Evolutionary conservation across 2,888 invertebrate species (phyloP).

Genomic region (Caenorhabditis becei): DNA sequence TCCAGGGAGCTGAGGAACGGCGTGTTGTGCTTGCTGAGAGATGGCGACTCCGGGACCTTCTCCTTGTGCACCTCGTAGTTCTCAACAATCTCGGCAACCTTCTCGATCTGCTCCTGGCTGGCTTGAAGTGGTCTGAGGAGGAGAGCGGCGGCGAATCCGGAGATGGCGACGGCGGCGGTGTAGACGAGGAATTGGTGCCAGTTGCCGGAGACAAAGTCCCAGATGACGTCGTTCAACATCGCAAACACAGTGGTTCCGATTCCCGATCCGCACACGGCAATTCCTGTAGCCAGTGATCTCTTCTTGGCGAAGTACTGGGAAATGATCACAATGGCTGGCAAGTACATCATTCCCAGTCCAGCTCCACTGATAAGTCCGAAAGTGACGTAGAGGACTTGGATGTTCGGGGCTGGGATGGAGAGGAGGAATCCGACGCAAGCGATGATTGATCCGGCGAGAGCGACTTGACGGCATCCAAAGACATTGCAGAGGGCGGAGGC

Average conservation of each 20-base stretch:
- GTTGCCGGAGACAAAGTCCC: constrained; percentile 82
- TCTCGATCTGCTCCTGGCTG: constrained; percentile 73
- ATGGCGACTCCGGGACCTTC: constrained; percentile 54
- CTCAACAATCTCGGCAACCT: constrained; percentile 75
- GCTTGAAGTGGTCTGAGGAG: constrained; percentile 86
- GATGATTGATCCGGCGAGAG: constrained; percentile 89
- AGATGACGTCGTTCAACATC: constrained; percentile 79
- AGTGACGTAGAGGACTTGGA: constrained; percentile 88
- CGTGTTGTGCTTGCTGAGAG: constrained; percentile 59
- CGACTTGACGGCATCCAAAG: constrained; percentile 93
- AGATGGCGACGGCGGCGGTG: constrained; percentile 89
- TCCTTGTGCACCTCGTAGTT: constrained; percentile 67
- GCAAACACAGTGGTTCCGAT: constrained; percentile 96
- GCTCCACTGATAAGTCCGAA: constrained; percentile 94
- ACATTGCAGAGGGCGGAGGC: constrained; percentile 95
- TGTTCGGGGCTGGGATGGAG: constrained; percentile 88
- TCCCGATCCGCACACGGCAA: constrained; percentile 96
- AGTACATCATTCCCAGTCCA: constrained; percentile 96
- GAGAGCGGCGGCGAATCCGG: constrained; percentile 91
- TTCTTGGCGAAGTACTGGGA: constrained; percentile 96
- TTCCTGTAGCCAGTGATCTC: constrained; percentile 93
- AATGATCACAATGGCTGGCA: constrained; percentile 97
- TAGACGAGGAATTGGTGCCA: constrained; percentile 93
- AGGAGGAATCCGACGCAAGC: constrained; percentile 88
- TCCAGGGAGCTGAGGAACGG: constrained; percentile 79